A percentile compares a stretch with the other conserved stretches of the same genome.
Conservation (phyloP, 2,888 invertebrate species). For the Macropis europaea region DNA sequence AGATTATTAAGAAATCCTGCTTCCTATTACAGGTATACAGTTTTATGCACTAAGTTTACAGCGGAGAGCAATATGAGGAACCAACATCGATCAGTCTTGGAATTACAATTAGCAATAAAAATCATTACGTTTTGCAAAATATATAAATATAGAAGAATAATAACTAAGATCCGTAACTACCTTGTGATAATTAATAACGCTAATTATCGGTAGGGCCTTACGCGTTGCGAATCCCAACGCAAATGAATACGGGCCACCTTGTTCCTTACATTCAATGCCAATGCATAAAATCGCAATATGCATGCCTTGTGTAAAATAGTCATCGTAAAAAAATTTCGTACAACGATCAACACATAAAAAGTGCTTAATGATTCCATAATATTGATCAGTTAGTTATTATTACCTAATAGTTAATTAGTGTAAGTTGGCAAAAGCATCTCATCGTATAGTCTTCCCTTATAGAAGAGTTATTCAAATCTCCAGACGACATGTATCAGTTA, state of each 20-base stretch:
- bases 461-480: slow-evolving; percentile 64
- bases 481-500: slow-evolving; percentile 64
- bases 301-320: slow-evolving; percentile 71
- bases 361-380: slow-evolving; percentile 70
- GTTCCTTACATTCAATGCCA: slow-evolving; percentile 59
- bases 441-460: slow-evolving; percentile 53
- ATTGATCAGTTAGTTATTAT: slow-evolving; percentile 71
- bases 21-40: not conserved
- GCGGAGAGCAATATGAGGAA: slow-evolving; percentile 73
- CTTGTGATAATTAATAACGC: slow-evolving; percentile 68
- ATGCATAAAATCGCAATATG: slow-evolving; percentile 61
- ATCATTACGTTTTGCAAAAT: slow-evolving; percentile 76
- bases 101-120: slow-evolving; percentile 77
- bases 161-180: slow-evolving; percentile 76
- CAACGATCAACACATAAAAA: slow-evolving; percentile 71
- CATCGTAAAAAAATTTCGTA: slow-evolving; percentile 72
- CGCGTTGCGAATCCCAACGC: slow-evolving; percentile 51
- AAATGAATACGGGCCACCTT: slow-evolving; percentile 57
- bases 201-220: slow-evolving; percentile 67
- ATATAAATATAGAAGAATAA: slow-evolving; percentile 76
- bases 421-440: slow-evolving; percentile 74
- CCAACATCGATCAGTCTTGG: slow-evolving; percentile 80
- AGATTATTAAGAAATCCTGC: slow-evolving; percentile 16
- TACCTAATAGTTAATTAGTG: slow-evolving; percentile 71
- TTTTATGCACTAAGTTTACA: slow-evolving; percentile 14